A percentile compares a stretch with the other conserved stretches of the same genome.
These are phyloP conservation scores for Podarcis lilfordi DNA, from an alignment of 2,797 vertebrate species.

Conservation along the genomic window DNA sequence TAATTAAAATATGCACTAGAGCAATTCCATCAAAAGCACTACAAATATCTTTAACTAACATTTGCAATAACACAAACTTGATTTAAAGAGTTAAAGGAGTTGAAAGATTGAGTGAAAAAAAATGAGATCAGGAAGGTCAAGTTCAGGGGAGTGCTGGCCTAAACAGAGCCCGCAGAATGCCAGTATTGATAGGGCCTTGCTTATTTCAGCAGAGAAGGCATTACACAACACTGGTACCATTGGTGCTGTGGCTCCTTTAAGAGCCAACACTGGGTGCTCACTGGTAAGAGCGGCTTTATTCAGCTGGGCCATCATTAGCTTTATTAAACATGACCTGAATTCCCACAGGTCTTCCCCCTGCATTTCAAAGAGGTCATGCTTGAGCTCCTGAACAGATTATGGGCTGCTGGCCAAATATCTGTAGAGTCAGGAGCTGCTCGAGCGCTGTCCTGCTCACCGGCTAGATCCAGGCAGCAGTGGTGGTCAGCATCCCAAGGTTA, in stretches of 20 bases:
- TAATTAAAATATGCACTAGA: too few species aligned
- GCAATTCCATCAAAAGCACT: too few species aligned
- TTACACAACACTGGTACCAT: not conserved
- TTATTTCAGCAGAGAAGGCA: too few species aligned
- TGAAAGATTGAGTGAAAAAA: too few species aligned
- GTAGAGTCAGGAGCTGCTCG: too few species aligned
- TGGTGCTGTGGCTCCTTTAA: constrained; percentile 25
- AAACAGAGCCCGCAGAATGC: too few species aligned
- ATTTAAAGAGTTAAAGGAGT: too few species aligned
- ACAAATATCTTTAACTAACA: too few species aligned
- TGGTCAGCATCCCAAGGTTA: constrained; percentile 48
- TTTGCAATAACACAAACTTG: too few species aligned
- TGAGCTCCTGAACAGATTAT: not conserved
- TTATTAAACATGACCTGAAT: constrained; percentile 1
- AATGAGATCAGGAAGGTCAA: too few species aligned
- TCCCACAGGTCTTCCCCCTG: not conserved
- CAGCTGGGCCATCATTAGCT: constrained; percentile 26
- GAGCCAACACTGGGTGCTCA: not conserved
- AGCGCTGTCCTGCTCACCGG: accelerated
- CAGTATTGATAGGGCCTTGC: too few species aligned
- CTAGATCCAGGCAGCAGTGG: not conserved
- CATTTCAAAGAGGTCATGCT: not conserved
- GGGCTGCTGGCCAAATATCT: not conserved
- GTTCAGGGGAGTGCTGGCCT: too few species aligned
- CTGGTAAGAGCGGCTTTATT: not conserved